phyloP scores from a whole-genome alignment of 2,888 invertebrate genomes.

The Leptothorax acervorum region DNA sequence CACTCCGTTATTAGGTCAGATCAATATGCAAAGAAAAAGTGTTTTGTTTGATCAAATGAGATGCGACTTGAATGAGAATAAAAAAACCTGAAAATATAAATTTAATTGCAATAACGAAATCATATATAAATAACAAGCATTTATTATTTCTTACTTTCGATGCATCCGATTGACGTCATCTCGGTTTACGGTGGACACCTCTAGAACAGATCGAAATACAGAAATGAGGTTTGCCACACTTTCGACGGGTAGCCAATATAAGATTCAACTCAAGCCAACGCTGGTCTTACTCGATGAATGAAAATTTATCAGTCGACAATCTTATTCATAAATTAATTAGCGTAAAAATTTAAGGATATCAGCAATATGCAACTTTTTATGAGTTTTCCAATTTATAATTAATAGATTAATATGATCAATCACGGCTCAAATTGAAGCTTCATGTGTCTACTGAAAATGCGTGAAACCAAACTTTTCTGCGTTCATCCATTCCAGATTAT shows the following conservation, averaged over 20 bases:
- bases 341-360: not conserved
- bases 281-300: not conserved
- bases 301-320: constrained; percentile 10
- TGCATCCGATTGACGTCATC: constrained; percentile 37
- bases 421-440: constrained; percentile 9
- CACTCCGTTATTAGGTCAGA: not conserved
- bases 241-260: constrained; percentile 4
- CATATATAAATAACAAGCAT: constrained; percentile 1
- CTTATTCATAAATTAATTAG: not conserved
- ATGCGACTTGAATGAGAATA: not conserved
- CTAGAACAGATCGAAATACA: constrained; percentile 49
- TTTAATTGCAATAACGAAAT: not conserved
- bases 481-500: constrained; percentile 34
- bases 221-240: constrained; percentile 42
- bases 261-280: constrained; percentile 27
- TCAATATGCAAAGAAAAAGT: not conserved
- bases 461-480: constrained; percentile 44
- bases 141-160: constrained; percentile 42
- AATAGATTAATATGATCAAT: not conserved
- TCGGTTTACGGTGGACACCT: constrained; percentile 20
- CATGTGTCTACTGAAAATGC: constrained; percentile 32
- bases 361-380: not conserved
- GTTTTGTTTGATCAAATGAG: not conserved
- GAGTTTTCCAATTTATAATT: not conserved
- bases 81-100: not conserved